Evolutionary conservation across 2,888 invertebrate genomes (phyloP), one percentile per base, ranked within the genome.

Genomic region (Unio delphinus): DNA sequence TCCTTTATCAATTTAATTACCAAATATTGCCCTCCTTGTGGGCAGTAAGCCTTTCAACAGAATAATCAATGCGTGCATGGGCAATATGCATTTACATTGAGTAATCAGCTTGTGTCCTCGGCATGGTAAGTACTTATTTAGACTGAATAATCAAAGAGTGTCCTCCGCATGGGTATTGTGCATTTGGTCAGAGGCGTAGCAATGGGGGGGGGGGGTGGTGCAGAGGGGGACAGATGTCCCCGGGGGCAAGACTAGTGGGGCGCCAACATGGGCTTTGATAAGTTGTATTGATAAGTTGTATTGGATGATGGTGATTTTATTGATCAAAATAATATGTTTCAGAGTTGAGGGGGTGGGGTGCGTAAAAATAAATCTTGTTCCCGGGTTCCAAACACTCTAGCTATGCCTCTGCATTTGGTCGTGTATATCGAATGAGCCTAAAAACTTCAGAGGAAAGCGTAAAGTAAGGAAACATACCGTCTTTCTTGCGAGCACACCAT

Each of bases 401-500:
- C 23, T 23, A 23, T 23, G 23, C 23, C 23, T 23, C 23, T n/a
- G 15, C n/a, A 60, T 4, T 17, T 60, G 28, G 8, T 20, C 11
- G 20, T 55, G 17, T 26, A 66, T 60, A 60, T 55, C 55, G 34
- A 66, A 59, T 55, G n/a, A 59, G 11, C n/a, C 55, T n/a, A 45
- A 23, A 45, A 55, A 28, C 26, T 58, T 58, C 58, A 61, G 18
- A 61, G 23, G 26, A 15, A 23, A 8, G 30, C 23, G 6, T 64
- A 26, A 28, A 26, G 56, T 30, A 20, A 20, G n/a, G 64, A 55
- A 54, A 80, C 86, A 83, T 80, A 91, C 91, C 89, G 79, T 91
- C 90, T 73, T 90, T 88, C 67, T 90, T 88, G 75, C 89, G 89
- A 11, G 92, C 89, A 79, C 92, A 92, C 92, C 92, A 92, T 56